Evolutionary conservation across 2,113 vertebrate species (phyloP), one percentile per base, ranked within the genome.

Genomic region (Panurus biarmicus): DNA sequence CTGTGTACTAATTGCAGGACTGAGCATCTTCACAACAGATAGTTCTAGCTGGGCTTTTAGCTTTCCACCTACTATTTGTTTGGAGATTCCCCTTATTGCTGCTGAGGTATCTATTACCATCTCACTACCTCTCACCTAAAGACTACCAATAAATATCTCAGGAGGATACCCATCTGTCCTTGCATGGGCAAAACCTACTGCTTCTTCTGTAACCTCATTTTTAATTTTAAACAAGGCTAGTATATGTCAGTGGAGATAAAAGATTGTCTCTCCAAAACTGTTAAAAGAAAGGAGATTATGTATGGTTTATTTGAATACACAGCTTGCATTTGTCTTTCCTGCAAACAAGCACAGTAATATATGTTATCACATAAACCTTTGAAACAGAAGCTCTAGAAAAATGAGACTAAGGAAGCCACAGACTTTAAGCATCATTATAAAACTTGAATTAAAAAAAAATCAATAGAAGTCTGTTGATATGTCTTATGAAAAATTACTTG

Each of bases 401-500:
- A 86, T 79, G 31, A 97, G 78, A 83, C 42, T 95, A 66, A 85
- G 60, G 82, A 96, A 97, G 94, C 90, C 35, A 38, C 21, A 89
- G 67, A 74, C 85, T 95, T 83, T 86, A 90, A 87, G 90, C 88
- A 94, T 67, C 28, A 18, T 58, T 91, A 64, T 87, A 85, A 76
- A 96, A 95, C 71, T 96, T 96, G 78, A 95, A 86, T 96, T 40
- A 40, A 64, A 73, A 83, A 93, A 82, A 93, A 95, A 94, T 86
- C 56, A 17, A 51, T 96, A 94, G 76, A 92, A 90, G 36, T 69
- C 81, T 92, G 71, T 90, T 93, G 86, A 71, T 96, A 89, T 18
- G 54, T 85, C 88, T 90, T 93, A 71, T 62, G 33, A 93, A 95
- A 93, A 96, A 94, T 96, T 93, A 90, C 93, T 97, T 94, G 83